Percentiles rank a stretch among this genome's conserved stretches.
phyloP scores from a whole-genome alignment of 2,888 invertebrate genomes.

The Pammene aurita region DNA sequence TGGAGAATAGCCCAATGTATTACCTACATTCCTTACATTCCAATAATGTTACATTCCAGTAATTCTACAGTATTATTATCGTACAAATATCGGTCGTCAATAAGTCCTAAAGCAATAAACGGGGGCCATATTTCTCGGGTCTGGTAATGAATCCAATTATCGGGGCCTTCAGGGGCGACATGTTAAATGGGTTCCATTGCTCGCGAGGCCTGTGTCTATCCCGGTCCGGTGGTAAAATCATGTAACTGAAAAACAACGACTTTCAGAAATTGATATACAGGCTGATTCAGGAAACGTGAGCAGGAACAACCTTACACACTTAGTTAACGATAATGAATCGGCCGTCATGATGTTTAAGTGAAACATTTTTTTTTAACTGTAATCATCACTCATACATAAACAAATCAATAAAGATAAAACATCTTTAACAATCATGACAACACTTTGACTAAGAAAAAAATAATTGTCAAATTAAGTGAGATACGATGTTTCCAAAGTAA shows the following conservation, averaged over 20 bases:
- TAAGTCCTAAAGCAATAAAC: constrained; percentile 65
- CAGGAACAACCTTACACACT: too few relatives aligned
- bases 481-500: too few relatives aligned
- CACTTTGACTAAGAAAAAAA: too few relatives aligned
- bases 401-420: too few relatives aligned
- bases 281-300: too few relatives aligned
- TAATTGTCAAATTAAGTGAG: too few relatives aligned
- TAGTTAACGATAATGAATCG: too few relatives aligned
- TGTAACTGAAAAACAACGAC: not conserved
- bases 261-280: not conserved
- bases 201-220: constrained; percentile 50
- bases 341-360: too few relatives aligned
- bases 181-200: constrained; percentile 73
- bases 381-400: too few relatives aligned
- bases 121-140: constrained; percentile 66
- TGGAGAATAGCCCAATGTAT: not conserved
- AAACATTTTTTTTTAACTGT: too few relatives aligned
- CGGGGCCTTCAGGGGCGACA: constrained; percentile 66
- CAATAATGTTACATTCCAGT: constrained; percentile 9
- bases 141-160: constrained; percentile 79
- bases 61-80: constrained; percentile 17
- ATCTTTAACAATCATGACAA: too few relatives aligned
- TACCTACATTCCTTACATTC: constrained; percentile 12
- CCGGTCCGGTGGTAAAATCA: not conserved
- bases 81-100: constrained; percentile 46